Evolutionary conservation across 2,113 vertebrate species (phyloP).

Genomic region (Syngnathoides biaculeatus): DNA sequence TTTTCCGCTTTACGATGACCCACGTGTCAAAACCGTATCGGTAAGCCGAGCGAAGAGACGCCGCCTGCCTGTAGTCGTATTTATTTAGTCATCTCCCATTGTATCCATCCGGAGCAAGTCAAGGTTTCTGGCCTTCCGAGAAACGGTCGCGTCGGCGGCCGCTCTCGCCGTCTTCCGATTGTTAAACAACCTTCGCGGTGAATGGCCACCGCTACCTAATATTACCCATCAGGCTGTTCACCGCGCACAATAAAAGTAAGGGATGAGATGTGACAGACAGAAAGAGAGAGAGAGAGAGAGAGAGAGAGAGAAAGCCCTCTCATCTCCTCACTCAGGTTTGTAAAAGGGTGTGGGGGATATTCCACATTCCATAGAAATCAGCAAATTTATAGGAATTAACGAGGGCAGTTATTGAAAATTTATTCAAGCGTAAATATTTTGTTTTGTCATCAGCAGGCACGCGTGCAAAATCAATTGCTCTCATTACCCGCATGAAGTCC

Average conservation of each 20-base stretch:
- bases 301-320: not conserved
- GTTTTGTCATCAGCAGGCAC: too few species aligned
- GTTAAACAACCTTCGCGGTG: constrained; percentile 57
- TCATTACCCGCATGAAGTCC: too few species aligned
- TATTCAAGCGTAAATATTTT: too few species aligned
- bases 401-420: too few species aligned
- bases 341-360: not conserved
- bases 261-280: constrained; percentile 5
- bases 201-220: constrained; percentile 28
- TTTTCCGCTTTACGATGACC: not conserved
- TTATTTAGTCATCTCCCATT: constrained; percentile 1
- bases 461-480: too few species aligned
- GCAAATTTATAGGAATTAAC: too few species aligned
- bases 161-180: constrained; percentile 31
- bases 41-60: not conserved
- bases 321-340: not conserved
- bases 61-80: not conserved
- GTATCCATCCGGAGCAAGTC: constrained; percentile 27
- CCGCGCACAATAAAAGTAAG: not conserved
- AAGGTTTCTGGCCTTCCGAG: constrained; percentile 44
- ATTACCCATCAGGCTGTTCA: constrained; percentile 39
- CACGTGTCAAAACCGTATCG: not conserved
- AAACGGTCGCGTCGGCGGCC: constrained; percentile 3
- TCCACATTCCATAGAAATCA: not conserved
- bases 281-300: not conserved